Base-by-base conservation (phyloP, 1,140 invertebrate genomes). In the Rhizoglyphus robini region DNA sequence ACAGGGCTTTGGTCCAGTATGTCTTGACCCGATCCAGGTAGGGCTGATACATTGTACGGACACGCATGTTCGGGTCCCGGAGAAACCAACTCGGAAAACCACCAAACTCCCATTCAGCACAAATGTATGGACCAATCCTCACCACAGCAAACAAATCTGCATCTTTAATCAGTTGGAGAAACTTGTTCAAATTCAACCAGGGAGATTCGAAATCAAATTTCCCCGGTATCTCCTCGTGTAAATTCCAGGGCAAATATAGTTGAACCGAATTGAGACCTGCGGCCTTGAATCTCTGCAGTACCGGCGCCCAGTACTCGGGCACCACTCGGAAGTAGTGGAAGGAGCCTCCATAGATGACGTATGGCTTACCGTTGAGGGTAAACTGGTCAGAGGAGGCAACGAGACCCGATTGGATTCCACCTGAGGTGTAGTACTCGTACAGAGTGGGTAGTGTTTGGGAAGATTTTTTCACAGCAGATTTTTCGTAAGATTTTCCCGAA, bases 181-280 rank as follows among this genome's bases (percentile, higher is more conserved):
- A 81, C 30, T 67, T 48, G 4, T 70, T 69, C 31, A 80, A 65
- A 70, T 80, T 73, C 31, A 31, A 30, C 41, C 23, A 4, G 18
- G 46, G 20, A 20, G 31, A 65, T n/a, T 65, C 69, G 29, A 60
- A 60, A 60, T 60, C 58, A 47, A 31, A 48, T n/a, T 47, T 30
- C 27, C 74, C 75, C 51, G 71, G 68, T 25, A 67, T 62, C 29
- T 73, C 66, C 61, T 79, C 76, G 71, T 81, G 79, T 41, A 73
- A 71, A 68, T 79, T 80, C 79, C 79, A 81, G 31, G 77, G 73
- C 3, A 80, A 72, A 67, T 76, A 81, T 73, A 73, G 72, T 71
- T 81, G 78, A 38, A 81, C 71, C 4, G 79, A 74, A 74, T 81
- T 79, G 5, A 81, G 67, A 23, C 80, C 80, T 47, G 75, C 76